Percentiles rank a stretch among this genome's conserved stretches.
These are phyloP conservation scores for Agrochola litura DNA, from an alignment of 2,888 invertebrate genomes.

Conservation along the genomic window DNA sequence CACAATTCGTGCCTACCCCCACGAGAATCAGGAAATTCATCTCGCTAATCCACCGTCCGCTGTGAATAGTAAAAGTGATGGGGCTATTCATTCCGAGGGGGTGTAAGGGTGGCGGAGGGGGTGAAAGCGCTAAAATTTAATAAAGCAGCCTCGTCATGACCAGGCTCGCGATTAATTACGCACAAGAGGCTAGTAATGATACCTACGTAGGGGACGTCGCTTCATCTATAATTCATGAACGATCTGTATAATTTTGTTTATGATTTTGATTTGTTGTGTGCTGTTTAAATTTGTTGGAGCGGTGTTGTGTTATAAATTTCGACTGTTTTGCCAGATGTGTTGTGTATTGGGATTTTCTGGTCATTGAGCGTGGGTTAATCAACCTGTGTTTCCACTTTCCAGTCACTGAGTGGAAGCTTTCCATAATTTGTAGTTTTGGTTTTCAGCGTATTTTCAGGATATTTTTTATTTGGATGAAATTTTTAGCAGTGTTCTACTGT, in stretches of 20 bases:
- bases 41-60: slow-evolving; percentile 86
- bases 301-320: slow-evolving; percentile 39
- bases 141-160: slow-evolving; percentile 85
- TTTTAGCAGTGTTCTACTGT: neutral
- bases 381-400: slow-evolving; percentile 23
- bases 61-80: slow-evolving; percentile 90
- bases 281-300: slow-evolving; percentile 45
- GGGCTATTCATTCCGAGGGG: slow-evolving; percentile 85
- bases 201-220: slow-evolving; percentile 76
- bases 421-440: neutral
- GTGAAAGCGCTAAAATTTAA: slow-evolving; percentile 90
- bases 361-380: slow-evolving; percentile 18
- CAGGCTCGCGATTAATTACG: slow-evolving; percentile 89
- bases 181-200: slow-evolving; percentile 86
- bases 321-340: slow-evolving; percentile 40
- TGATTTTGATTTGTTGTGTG: slow-evolving; percentile 57
- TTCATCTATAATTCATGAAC: slow-evolving; percentile 80
- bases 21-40: slow-evolving; percentile 87
- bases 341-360: slow-evolving; percentile 28
- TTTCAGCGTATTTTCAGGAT: neutral
- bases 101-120: slow-evolving; percentile 61
- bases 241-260: slow-evolving; percentile 68
- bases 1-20: slow-evolving; percentile 80
- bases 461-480: neutral
- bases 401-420: slow-evolving; percentile 6